Percentiles rank a stretch among this genome's conserved stretches.
phyloP scores from a whole-genome alignment of 2,797 vertebrate genomes.

The Rhinogobio ventralis region DNA sequence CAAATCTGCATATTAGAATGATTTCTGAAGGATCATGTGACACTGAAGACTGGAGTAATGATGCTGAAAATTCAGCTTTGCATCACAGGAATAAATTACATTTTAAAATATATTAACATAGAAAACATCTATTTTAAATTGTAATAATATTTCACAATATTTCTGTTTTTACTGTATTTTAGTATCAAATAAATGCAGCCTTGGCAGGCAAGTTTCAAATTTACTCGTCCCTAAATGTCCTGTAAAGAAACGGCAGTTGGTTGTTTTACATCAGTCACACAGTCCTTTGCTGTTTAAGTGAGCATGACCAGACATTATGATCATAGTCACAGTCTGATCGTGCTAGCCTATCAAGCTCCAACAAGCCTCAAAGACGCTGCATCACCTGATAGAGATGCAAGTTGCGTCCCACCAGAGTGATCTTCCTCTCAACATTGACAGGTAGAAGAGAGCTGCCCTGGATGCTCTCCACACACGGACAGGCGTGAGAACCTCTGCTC shows the following conservation, averaged over 20 bases:
- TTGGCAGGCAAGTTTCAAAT: background rate
- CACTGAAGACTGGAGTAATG: too few species aligned
- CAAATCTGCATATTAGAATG: too few species aligned
- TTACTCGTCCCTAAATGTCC: background rate
- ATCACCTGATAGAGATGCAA: conserved; percentile 90
- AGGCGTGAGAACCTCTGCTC: conserved; percentile 76
- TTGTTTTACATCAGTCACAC: background rate
- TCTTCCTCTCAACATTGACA: conserved; percentile 85
- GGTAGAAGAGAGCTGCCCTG: conserved; percentile 86
- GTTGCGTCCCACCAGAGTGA: conserved; percentile 88
- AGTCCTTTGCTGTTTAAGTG: background rate
- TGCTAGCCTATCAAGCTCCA: background rate
- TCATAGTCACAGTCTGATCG: background rate
- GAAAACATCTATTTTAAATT: too few species aligned
- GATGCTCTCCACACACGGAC: conserved; percentile 90
- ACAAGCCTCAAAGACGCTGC: background rate
- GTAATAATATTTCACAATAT: too few species aligned
- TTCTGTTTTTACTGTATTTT: too few species aligned
- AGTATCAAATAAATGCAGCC: too few species aligned
- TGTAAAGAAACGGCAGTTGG: background rate
- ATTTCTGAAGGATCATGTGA: too few species aligned
- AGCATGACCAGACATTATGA: conserved; percentile 8
- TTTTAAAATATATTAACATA: too few species aligned
- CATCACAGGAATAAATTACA: too few species aligned
- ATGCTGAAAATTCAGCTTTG: too few species aligned